phyloP scores from a whole-genome alignment of 2,113 vertebrate species.

The Hypanus sabinus region DNA sequence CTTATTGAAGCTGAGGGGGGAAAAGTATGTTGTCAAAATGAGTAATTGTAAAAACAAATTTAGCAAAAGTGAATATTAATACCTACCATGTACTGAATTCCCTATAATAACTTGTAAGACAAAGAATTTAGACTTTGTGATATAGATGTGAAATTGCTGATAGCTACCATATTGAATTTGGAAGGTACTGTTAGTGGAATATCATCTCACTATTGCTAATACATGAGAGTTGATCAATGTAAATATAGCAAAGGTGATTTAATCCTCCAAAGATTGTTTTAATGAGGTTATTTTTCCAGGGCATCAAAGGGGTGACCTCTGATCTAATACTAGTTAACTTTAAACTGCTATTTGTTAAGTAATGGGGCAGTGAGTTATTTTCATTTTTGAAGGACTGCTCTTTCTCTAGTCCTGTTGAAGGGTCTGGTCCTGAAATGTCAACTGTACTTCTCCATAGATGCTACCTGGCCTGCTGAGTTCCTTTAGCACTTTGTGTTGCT shows the following conservation, averaged over 20 bases:
- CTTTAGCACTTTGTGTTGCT: too few species aligned
- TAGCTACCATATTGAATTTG: background rate
- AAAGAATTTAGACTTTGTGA: background rate
- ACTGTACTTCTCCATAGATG: too few species aligned
- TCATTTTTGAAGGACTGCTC: too few species aligned
- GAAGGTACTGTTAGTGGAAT: background rate
- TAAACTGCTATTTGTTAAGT: background rate
- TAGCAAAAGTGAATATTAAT: background rate
- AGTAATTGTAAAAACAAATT: background rate
- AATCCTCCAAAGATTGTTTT: background rate
- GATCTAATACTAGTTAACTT: background rate
- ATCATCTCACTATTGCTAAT: background rate
- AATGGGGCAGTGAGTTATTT: background rate
- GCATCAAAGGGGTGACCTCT: background rate
- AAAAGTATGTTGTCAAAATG: background rate
- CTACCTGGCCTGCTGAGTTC: too few species aligned
- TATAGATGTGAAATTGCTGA: background rate
- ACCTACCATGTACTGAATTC: background rate
- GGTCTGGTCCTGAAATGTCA: too few species aligned
- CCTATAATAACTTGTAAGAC: background rate
- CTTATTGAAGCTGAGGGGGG: background rate
- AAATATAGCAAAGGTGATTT: background rate
- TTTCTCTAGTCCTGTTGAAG: too few species aligned
- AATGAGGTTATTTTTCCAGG: background rate
- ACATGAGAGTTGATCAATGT: background rate